A percentile compares a stretch with the other conserved stretches of the same genome.
Evolutionary conservation across 2,888 invertebrate species (phyloP).

Genomic region (Steinernema hermaphroditum): DNA sequence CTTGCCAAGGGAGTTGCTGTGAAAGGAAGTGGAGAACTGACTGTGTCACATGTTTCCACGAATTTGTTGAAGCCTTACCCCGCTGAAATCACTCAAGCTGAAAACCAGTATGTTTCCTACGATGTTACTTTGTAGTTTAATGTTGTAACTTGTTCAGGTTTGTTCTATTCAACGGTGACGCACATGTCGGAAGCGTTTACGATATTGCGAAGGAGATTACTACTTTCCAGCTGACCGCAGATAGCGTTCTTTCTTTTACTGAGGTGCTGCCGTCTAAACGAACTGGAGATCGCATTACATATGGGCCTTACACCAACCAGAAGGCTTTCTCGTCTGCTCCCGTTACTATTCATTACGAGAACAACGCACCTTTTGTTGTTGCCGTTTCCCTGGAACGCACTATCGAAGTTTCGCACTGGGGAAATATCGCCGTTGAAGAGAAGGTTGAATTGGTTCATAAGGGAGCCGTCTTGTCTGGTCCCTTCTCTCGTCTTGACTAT

Average conservation of each 20-base stretch:
- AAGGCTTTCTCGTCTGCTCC: slow-evolving; percentile 72
- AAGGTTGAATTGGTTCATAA: slow-evolving; percentile 86
- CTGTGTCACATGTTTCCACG: slow-evolving; percentile 77
- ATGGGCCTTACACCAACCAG: slow-evolving; percentile 84
- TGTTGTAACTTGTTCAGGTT: slow-evolving; percentile 68
- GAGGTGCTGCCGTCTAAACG: slow-evolving; percentile 79
- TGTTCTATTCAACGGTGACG: slow-evolving; percentile 82
- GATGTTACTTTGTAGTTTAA: slow-evolving; percentile 18
- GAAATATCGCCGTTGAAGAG: slow-evolving; percentile 95
- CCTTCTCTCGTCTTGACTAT: slow-evolving; percentile 91
- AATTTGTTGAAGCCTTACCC: slow-evolving; percentile 81
- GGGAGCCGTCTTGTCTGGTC: slow-evolving; percentile 74
- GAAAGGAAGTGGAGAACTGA: slow-evolving; percentile 52
- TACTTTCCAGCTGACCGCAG: slow-evolving; percentile 77
- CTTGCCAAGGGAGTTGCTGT: slow-evolving; percentile 48
- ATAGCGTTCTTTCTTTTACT: slow-evolving; percentile 80
- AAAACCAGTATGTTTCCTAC: slow-evolving; percentile 75
- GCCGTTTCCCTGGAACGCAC: slow-evolving; percentile 82
- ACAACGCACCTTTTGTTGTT: slow-evolving; percentile 92
- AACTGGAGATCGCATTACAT: slow-evolving; percentile 79
- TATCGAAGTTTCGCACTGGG: slow-evolving; percentile 98
- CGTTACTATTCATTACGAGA: slow-evolving; percentile 86
- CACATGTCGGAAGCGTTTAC: slow-evolving; percentile 84
- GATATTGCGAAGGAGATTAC: slow-evolving; percentile 80
- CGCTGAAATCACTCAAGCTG: slow-evolving; percentile 83